These are phyloP conservation scores for Typhlichthys subterraneus DNA, from an alignment of 2,797 vertebrate species.

Conservation along the genomic window DNA sequence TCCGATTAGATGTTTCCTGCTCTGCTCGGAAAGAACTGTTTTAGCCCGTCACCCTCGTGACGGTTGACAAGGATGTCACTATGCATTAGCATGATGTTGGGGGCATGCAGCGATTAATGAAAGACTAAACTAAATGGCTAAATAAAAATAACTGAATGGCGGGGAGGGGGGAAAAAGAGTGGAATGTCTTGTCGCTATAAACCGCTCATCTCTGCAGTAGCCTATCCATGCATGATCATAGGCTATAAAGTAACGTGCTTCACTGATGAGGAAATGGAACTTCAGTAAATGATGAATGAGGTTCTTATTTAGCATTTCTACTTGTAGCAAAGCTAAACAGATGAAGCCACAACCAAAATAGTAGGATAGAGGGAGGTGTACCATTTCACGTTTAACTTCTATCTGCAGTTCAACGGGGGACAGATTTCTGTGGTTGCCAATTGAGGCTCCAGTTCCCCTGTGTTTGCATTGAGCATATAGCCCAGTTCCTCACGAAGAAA, in stretches of 20 bases:
- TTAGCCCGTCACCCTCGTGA: constrained; percentile 35
- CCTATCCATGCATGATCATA: background rate
- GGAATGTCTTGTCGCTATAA: background rate
- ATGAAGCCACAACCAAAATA: constrained; percentile 23
- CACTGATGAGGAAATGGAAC: background rate
- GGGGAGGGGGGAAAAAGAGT: background rate
- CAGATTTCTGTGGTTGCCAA: too few relatives aligned
- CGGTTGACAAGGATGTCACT: constrained; percentile 32
- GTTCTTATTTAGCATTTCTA: background rate
- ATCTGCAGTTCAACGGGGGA: too few relatives aligned
- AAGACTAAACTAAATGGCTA: background rate
- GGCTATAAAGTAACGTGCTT: background rate
- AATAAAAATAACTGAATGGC: background rate
- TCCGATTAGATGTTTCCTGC: constrained; percentile 49
- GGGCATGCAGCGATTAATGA: constrained; percentile 2
- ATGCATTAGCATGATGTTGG: constrained; percentile 3
- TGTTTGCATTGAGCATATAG: background rate
- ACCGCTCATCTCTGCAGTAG: background rate
- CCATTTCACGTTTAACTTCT: too few relatives aligned
- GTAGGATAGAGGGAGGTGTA: constrained; percentile 3
- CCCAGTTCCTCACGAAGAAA: background rate
- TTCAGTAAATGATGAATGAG: background rate
- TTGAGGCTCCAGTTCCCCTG: background rate
- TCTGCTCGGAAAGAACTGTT: constrained; percentile 18
- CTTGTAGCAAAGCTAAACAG: constrained; percentile 4